Base-by-base conservation (phyloP, 2,888 invertebrate species). In the Meiosimyza platycephala region DNA sequence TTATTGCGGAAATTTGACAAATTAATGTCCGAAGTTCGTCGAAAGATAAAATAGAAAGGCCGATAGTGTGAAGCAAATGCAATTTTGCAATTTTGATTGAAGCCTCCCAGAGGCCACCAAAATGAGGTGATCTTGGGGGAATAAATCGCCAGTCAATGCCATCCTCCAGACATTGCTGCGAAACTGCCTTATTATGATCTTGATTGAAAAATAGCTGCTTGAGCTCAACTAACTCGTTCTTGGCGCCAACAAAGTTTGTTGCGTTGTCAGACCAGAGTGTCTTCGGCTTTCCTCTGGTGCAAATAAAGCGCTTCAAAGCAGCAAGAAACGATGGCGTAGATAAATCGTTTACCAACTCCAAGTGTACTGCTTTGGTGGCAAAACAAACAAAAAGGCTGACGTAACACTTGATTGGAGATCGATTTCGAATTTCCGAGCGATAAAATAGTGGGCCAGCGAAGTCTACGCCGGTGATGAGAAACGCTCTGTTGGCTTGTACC, bases 181-280 rank as follows among this genome's bases (percentile, higher is more conserved):
- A 28, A 7, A 76, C 73, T 33, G 60, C 33, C n/a, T 69, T n/a
- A 16, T 66, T 7, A 22, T 51, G 51, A 9, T 13, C 50, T 2
- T 64, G 18, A 22, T 50, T 64, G 1, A 50, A 28, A 51, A 51
- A 64, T 13, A 51, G 28, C 4, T 7, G 18, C 51, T 50, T 50
- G 50, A 18, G 15, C 12, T 50, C 51, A 7, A 47, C 47, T 13
- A 76, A 22, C 28, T 74, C 62, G 48, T 74, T 74, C 55, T 72
- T 65, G 18, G 74, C 60, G 2, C 76, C 74, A 15, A 74, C 71
- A 71, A 76, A 75, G 47, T 74, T 75, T 11, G 72, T 74, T 3
- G 72, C 75, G 18, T 72, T 75, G 55, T 75, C 73, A 3, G 75
- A 75, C 73, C 75, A 75, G 40, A 75, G 73, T 51, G 18, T 74